Evolutionary conservation across 2,113 vertebrate species (phyloP), one percentile per base, ranked within the genome.

Genomic region (Lophura nycthemera): DNA sequence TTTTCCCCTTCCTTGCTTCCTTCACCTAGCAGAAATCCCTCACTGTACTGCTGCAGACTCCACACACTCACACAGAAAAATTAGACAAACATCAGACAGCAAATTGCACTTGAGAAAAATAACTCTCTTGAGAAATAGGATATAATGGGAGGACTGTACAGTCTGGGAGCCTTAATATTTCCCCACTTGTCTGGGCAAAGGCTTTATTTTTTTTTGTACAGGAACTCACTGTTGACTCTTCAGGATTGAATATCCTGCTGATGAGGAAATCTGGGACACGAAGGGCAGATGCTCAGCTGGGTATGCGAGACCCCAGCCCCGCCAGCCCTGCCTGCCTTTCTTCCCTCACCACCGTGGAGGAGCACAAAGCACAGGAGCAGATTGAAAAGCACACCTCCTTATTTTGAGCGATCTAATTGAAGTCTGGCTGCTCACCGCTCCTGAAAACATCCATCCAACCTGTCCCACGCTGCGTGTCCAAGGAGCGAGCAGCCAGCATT

Each of bases 211-310:
- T 20, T 15, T 54, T 54, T 52, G 67, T 43, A 79, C 65, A 96
- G 93, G 91, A 96, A 92, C 90, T 94, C 85, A 52, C 52, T 86
- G 89, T 91, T 96, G 91, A 94, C 70, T 88, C 85, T 86, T 83
- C 77, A 92, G 83, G 64, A 89, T 10, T 66, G 64, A 95, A 80
- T 61, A 91, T 91, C 90, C 90, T 79, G 88, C 79, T 80, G 79
- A 76, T 57, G 88, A 94, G 81, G 90, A 90, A 89, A 70, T 40
- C 22, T 89, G 63, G 89, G 72, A 74, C 79, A 80, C 16, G 11
- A 48, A 50, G 83, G 56, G 66, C 48, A 70, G 56, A 59, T 38
- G 13, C 45, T 83, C 0, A 0, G 60, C 76, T 64, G 69, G 69
- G 29, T 71, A 22, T 2, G 11, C 40, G 60, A 7, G 56, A 34